phyloP scores from a whole-genome alignment of 2,888 invertebrate species.

The Helleia helle region DNA sequence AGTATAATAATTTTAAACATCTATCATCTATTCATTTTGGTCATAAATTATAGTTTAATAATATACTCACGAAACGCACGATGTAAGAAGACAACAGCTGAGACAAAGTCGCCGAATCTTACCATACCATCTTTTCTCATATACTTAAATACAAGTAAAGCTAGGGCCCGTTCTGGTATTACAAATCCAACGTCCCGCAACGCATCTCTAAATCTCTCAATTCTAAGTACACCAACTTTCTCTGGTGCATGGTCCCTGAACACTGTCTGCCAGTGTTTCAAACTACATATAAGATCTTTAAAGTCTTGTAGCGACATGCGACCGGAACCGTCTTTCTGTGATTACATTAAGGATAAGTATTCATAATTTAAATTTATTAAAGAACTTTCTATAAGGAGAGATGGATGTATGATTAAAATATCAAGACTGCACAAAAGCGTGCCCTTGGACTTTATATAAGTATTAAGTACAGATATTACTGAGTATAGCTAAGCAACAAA shows the following conservation, averaged over 20 bases:
- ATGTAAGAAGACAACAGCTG: constrained; percentile 89
- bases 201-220: constrained; percentile 88
- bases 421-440: too few species aligned
- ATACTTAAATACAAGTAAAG: constrained; percentile 86
- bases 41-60: neutral
- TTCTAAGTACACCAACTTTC: constrained; percentile 90
- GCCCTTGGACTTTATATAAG: too few species aligned
- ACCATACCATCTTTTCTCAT: constrained; percentile 95
- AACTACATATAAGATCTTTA: constrained; percentile 92
- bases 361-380: neutral
- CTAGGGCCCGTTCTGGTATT: constrained; percentile 87
- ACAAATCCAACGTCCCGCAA: constrained; percentile 91
- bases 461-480: too few species aligned
- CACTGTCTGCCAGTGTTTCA: constrained; percentile 91
- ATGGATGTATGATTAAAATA: too few species aligned
- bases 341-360: constrained; percentile 28
- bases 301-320: constrained; percentile 89
- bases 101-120: constrained; percentile 93
- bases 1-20: too few species aligned
- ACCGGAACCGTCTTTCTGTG: constrained; percentile 82
- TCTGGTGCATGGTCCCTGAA: constrained; percentile 93
- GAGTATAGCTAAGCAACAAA: too few species aligned
- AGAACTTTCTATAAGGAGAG: too few species aligned
- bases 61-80: constrained; percentile 88
- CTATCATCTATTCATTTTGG: too few species aligned